phyloP scores from a whole-genome alignment of 2,797 vertebrate genomes.

The Melanogrammus aeglefinus region DNA sequence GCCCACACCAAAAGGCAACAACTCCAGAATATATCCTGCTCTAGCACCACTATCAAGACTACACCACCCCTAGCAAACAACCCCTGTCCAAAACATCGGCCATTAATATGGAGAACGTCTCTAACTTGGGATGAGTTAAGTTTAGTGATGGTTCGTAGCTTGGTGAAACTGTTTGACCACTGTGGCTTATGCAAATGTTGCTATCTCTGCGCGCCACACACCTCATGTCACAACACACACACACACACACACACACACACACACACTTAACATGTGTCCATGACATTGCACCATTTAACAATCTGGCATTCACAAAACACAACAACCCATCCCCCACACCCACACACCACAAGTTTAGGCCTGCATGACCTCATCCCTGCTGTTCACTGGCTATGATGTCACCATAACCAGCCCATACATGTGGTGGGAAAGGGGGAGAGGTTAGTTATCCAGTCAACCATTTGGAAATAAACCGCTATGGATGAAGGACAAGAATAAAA shows the following conservation, averaged over 20 bases:
- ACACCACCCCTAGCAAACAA: background rate
- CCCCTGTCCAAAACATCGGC: background rate
- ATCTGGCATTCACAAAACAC: slow-evolving; percentile 3
- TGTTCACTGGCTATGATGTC: slow-evolving; percentile 50
- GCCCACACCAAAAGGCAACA: background rate
- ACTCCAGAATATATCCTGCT: background rate
- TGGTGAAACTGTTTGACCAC: background rate
- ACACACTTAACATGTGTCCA: background rate
- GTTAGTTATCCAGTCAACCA: slow-evolving; percentile 1
- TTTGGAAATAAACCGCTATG: background rate
- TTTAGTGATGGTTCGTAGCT: background rate
- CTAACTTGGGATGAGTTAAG: background rate
- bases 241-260: slow-evolving; percentile 20
- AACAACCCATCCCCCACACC: slow-evolving; percentile 22
- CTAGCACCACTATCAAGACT: background rate
- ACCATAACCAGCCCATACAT: slow-evolving; percentile 43
- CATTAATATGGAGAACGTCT: background rate
- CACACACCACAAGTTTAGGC: background rate
- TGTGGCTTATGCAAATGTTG: no score
- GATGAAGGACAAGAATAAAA: background rate
- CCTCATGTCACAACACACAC: background rate
- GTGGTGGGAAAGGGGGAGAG: slow-evolving; percentile 33
- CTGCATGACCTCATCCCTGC: slow-evolving; percentile 50
- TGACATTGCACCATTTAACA: background rate
- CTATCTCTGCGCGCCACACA: background rate